Base-by-base conservation (phyloP, 2,797 vertebrate species). In the Macrochelys suwanniensis region DNA sequence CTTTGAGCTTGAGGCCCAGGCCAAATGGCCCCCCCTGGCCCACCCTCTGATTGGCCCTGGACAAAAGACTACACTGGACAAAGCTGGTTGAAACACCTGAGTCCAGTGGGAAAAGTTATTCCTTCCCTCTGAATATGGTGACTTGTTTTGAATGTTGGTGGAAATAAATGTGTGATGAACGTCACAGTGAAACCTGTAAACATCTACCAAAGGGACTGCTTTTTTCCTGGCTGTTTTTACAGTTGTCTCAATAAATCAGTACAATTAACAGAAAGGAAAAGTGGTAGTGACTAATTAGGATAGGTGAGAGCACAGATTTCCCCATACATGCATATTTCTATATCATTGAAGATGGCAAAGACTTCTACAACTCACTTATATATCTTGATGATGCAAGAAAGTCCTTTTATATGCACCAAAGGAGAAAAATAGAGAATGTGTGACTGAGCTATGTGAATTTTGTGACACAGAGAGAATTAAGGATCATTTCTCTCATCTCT, bases 341-440 rank as follows among this genome's bases (percentile, higher is more conserved):
- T 6, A 1, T 65, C 50, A 3, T 1, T 83, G n/a, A 31, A 49
- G 76, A 26, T 2, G 11, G 21, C 2, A 61, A 61, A 17, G 0
- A 0, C 50, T 81, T 88, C n/a, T 51, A 31, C 19, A 57, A 42
- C 53, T 28, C 78, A 53, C 17, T 8, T 37, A 33, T 12, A 1
- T 12, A 51, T 25, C 33, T n/a, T 7, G 50, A 51, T n/a, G 6
- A 80, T n/a, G 50, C 13, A 47, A 4, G 6, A 11, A 53, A 80
- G 11, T 53, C 23, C 33, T 23, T 80, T 23, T 23, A 11, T 47
- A 11, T 50, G 1, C 16, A 25, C 74, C 6, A 5, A 1, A 37
- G 45, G 15, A 26, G 42, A 45, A 33, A 33, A 79, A 3, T 10
- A 19, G 3, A 50, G 84, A 5, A 65, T n/a, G 31, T 33, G 16